A percentile compares a stretch with the other conserved stretches of the same genome.
Conservation (phyloP, 2,888 invertebrate species). For the Metallyticus violacea region DNA sequence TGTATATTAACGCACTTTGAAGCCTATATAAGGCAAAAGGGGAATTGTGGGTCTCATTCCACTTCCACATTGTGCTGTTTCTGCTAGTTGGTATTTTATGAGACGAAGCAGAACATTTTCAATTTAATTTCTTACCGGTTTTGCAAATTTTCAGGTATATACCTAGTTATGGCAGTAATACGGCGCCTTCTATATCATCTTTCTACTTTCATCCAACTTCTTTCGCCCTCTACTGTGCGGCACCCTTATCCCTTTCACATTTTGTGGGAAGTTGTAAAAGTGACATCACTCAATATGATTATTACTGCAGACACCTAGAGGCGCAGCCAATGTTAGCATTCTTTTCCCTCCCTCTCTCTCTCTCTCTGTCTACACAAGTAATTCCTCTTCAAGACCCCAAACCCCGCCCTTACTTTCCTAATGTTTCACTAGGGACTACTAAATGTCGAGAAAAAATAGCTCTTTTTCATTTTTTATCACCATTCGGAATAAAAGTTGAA, state of each 20-base stretch:
- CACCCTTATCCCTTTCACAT: background rate
- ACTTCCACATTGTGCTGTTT: background rate
- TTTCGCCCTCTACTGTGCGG: background rate
- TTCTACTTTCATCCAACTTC: background rate
- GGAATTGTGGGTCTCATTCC: too few relatives aligned
- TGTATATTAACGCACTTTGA: background rate
- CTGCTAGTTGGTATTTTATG: slow-evolving; percentile 25
- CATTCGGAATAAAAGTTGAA: slow-evolving; percentile 30
- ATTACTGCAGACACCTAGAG: slow-evolving; percentile 19
- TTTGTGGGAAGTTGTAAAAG: slow-evolving; percentile 28
- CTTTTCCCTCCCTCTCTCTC: background rate
- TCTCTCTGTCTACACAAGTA: slow-evolving; percentile 16
- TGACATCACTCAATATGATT: slow-evolving; percentile 33
- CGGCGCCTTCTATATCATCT: background rate
- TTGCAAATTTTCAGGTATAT: slow-evolving; percentile 31
- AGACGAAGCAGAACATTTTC: slow-evolving; percentile 25
- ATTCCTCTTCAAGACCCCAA: slow-evolving; percentile 24
- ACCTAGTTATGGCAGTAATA: slow-evolving; percentile 19
- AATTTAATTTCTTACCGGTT: slow-evolving; percentile 31
- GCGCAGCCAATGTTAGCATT: too few relatives aligned
- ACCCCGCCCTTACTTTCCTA: slow-evolving; percentile 18
- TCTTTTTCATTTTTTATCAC: slow-evolving; percentile 33
- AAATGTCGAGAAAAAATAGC: slow-evolving; percentile 30
- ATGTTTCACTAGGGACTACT: slow-evolving; percentile 31
- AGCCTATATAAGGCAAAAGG: background rate